Evolutionary conservation across 2,888 invertebrate genomes (phyloP), one percentile per base, ranked within the genome.

Genomic region (Clunio marinus): DNA sequence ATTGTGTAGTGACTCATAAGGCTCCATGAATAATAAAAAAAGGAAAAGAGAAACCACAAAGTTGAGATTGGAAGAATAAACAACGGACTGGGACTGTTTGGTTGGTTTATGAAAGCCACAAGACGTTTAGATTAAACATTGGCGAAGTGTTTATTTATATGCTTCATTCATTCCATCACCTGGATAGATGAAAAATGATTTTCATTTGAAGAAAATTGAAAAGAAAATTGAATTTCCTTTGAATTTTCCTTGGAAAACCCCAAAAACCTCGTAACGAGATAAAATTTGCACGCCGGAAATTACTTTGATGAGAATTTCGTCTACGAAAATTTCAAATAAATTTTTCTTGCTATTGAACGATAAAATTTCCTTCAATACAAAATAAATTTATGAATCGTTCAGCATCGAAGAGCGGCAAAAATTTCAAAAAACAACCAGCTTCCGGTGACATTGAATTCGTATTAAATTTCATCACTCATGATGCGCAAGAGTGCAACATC

Each of bases 361-460:
- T 7, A 57, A 57, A 57, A n/a, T 32, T 32, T 32, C 32, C 4
- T 32, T 32, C 5, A n/a, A 27, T 13, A 25, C 57, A 20, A 24
- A 57, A 57, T 51, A 25, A 27, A 32, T 8, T 32, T 13, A 8
- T 13, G 13, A 32, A 32, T 32, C 7, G 35, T 32, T 5, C 35
- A 32, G 35, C 13, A 13, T 32, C 35, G 5, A 8, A 8, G 35
- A 4, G 24, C 3, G n/a, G 24, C 5, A 4, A 24, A 32, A 32
- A 55, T 7, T 55, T 17, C 5, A 55, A 22, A n/a, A 57, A 15
- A 22, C 25, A 22, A 15, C 24, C 27, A 70, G 68, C 69, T 69
- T 71, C 70, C 71, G 71, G 69, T 71, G 71, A 69, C 70, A 70
- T 70, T 70, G 70, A 70, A 67, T 37, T 68, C 41, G 37, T 68